These are phyloP conservation scores for Epinotia brunnichana DNA, from an alignment of 2,888 invertebrate species.

Conservation along the genomic window DNA sequence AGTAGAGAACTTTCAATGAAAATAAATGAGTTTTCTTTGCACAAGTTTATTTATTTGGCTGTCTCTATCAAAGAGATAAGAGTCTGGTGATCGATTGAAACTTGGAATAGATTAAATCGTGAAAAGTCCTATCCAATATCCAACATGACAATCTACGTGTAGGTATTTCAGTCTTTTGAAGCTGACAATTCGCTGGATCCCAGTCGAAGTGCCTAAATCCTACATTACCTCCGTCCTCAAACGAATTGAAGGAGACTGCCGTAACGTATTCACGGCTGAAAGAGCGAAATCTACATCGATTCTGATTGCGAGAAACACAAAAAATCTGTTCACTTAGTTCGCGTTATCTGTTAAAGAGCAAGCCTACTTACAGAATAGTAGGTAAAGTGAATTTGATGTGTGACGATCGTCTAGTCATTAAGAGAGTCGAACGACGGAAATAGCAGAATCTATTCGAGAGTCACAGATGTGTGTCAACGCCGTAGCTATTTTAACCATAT, in stretches of 20 bases:
- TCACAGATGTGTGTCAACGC: conserved; percentile 78
- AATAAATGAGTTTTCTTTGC: background rate
- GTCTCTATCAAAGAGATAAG: background rate
- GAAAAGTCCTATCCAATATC: conserved; percentile 20
- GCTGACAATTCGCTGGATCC: conserved; percentile 18
- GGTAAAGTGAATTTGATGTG: conserved; percentile 62
- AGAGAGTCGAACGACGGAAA: conserved; percentile 69
- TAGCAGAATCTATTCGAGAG: conserved; percentile 71
- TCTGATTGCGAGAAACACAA: conserved; percentile 21
- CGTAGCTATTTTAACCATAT: conserved; percentile 63
- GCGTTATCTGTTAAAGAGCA: conserved; percentile 23
- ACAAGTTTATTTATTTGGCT: conserved; percentile 1
- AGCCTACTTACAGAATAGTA: conserved; percentile 61
- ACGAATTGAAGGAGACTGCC: conserved; percentile 34
- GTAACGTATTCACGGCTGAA: conserved; percentile 33
- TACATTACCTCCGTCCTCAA: conserved; percentile 25
- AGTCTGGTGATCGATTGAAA: background rate
- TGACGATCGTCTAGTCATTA: conserved; percentile 73
- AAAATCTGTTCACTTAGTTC: conserved; percentile 22
- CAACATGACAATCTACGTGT: conserved; percentile 7
- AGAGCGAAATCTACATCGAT: conserved; percentile 31
- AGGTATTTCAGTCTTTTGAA: conserved; percentile 22
- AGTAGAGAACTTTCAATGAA: conserved; percentile 14
- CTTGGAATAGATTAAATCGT: background rate
- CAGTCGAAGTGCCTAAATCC: conserved; percentile 32